Base-by-base conservation (phyloP, 2,888 invertebrate species). In the Caprella mutica region DNA sequence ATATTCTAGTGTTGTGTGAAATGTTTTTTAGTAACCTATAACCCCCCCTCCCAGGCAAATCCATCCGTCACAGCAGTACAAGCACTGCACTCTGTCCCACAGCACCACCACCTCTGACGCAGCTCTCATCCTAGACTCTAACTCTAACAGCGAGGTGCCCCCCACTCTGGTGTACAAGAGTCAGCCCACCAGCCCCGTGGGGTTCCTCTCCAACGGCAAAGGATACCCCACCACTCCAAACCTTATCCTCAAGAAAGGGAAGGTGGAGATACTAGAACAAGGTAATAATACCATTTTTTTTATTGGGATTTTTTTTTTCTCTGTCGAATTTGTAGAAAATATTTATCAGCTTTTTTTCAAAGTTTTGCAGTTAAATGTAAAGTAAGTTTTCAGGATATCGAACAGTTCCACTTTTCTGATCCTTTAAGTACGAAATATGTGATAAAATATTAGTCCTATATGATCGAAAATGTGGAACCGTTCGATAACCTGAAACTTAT, bases 71-170 rank as follows among this genome's bases (percentile, higher is more conserved):
- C 29, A 48, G n/a, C 48, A 48, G 30, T 14, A 48, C 8, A 30
- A 48, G 8, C 48, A 30, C 27, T 48, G 48, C 30, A 48, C 29
- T 24, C 29, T 27, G 6, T 48, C 29, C 19, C 21, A 27, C 48
- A n/a, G 29, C 30, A 8, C 29, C 30, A 14, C 48, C 48, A 30
- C 29, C 30, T 8, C 14, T 8, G 29, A 26, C 17, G n/a, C 48
- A 27, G 26, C 44, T 9, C 30, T 30, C 3, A n/a, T 30, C 27
- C 30, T 48, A 5, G 48, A 48, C 48, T 30, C 48, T 1, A 48
- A 48, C 48, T 48, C 48, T 21, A 48, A 48, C 48, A 48, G 48
- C 48, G n/a, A n/a, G n/a, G n/a, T n/a, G n/a, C n/a, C n/a, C n/a
- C n/a, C n/a, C n/a, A n/a, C n/a, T n/a, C n/a, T n/a, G n/a, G n/a